Evolutionary conservation across 2,113 vertebrate species (phyloP), one percentile per base, ranked within the genome.

Genomic region (Ochotona curzoniae): DNA sequence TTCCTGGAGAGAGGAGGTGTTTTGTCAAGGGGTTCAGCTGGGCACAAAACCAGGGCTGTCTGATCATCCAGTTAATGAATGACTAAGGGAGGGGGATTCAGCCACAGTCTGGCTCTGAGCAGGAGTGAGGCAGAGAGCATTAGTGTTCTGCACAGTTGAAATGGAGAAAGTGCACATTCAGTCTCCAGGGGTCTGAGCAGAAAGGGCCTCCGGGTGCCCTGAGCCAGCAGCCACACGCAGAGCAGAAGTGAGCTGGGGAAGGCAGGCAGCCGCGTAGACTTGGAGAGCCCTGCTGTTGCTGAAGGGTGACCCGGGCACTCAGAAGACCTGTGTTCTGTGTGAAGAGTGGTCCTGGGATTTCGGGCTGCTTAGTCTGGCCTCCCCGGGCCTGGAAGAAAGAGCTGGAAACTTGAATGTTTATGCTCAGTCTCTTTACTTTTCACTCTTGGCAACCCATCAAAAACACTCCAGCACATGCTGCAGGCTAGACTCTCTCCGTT

Each of bases 1-100:
- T 60, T 28, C 2, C 3, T 64, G 8, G 11, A 10, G 54, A 71
- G 25, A 5, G 21, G 61, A 86, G 38, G n/a, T 73, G 64, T 70
- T 95, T 69, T 17, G 17, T 70, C 69, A 66, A 30, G 28, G 23
- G 66, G 7, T 73, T 92, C 64, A 44, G 32, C 86, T 54, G 57
- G 51, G 71, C 75, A 64, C 76, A 63, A 57, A 91, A 63, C 35
- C 26, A 44, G 80, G 47, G 75, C 70, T 91, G 83, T 95, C 93
- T 94, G 73, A 67, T 81, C 57, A 32, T 14, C 11, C 2, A 18
- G 89, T 92, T 96, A 89, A 81, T 89, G 89, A 81, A 20, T 95
- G 32, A 91, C 74, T 80, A 57, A 66, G 30, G 73, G 67, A 67
- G 57, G 3, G 51, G 70, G 44, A 87, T 35, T 84, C 87, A 79